These are phyloP conservation scores for Hyles vespertilio DNA, from an alignment of 1,140 invertebrate species.

Conservation along the genomic window DNA sequence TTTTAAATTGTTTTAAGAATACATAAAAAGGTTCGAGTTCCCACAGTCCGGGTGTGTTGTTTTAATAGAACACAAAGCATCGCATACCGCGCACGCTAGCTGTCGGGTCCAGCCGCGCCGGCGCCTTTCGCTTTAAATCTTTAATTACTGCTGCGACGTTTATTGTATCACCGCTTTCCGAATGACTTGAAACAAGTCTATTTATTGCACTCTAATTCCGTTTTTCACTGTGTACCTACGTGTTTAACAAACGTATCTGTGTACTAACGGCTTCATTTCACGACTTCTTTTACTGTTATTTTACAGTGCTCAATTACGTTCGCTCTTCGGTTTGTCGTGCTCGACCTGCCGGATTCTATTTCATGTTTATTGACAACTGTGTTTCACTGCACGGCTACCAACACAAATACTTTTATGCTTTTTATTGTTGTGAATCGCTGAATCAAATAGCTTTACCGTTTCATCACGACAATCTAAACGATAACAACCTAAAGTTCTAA, in stretches of 20 bases:
- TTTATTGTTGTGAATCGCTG: no score
- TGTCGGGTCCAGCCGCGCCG: constrained; percentile 14
- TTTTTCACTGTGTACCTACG: background rate
- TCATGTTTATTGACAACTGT: no score
- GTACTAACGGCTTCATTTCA: background rate
- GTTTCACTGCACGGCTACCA: no score
- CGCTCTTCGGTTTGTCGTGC: no score
- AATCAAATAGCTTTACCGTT: no score
- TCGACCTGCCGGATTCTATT: no score
- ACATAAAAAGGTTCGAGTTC: constrained; percentile 11
- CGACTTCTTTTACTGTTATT: background rate
- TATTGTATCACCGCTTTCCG: constrained; percentile 8
- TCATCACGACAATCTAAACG: no score
- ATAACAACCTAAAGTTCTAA: no score
- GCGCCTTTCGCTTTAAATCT: constrained; percentile 35
- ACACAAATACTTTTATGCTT: no score
- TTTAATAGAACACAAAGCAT: constrained; percentile 15
- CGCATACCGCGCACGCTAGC: constrained; percentile 12
- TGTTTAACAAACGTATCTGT: background rate
- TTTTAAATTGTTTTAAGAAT: no score
- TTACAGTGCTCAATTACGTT: background rate
- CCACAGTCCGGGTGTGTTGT: constrained; percentile 8
- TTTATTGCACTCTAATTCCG: background rate
- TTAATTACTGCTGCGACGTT: constrained; percentile 39
- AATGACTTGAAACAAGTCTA: constrained; percentile 5